These are phyloP conservation scores for Coelopa frigida DNA, from an alignment of 1,140 invertebrate genomes.

Conservation along the genomic window DNA sequence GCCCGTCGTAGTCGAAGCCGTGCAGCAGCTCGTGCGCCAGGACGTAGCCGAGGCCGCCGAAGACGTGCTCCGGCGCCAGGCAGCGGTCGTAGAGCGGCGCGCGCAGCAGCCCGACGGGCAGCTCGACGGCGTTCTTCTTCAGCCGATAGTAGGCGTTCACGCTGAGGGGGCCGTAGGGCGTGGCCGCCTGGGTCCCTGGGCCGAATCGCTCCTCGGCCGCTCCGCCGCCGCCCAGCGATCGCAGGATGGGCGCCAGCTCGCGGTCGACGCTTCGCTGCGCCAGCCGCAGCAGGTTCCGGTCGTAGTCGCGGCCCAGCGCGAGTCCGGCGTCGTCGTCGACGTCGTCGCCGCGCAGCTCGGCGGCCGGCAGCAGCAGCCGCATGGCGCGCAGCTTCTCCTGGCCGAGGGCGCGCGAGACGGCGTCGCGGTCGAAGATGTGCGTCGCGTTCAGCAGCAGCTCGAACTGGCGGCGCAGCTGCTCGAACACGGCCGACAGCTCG, in stretches of 20 bases:
- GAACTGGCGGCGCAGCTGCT: constrained; percentile 24
- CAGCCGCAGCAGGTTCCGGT: constrained; percentile 25
- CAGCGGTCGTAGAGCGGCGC: constrained; percentile 12
- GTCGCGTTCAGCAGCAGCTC: constrained; percentile 24
- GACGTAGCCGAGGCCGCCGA: constrained; percentile 28
- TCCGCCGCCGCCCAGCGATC: not conserved
- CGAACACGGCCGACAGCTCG: constrained; percentile 19
- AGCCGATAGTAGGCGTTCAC: constrained; percentile 38
- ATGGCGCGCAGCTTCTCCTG: constrained; percentile 28
- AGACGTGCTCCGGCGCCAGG: constrained; percentile 10
- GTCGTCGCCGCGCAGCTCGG: not conserved
- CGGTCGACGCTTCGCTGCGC: constrained; percentile 14
- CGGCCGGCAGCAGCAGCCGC: constrained; percentile 21
- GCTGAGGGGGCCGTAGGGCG: constrained; percentile 23
- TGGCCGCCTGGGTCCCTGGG: not conserved
- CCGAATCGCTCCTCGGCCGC: not conserved
- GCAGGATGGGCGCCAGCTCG: constrained; percentile 14
- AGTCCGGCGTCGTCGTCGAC: not conserved
- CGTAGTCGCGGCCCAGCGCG: constrained; percentile 15
- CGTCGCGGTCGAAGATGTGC: constrained; percentile 23
- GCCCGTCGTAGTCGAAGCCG: constrained; percentile 37
- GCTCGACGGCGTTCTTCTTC: constrained; percentile 29
- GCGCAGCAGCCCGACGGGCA: constrained; percentile 31
- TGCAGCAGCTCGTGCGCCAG: constrained; percentile 36
- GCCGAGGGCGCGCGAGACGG: constrained; percentile 15